Conservation (phyloP, 2,888 invertebrate species). For the Anorthoa munda region DNA sequence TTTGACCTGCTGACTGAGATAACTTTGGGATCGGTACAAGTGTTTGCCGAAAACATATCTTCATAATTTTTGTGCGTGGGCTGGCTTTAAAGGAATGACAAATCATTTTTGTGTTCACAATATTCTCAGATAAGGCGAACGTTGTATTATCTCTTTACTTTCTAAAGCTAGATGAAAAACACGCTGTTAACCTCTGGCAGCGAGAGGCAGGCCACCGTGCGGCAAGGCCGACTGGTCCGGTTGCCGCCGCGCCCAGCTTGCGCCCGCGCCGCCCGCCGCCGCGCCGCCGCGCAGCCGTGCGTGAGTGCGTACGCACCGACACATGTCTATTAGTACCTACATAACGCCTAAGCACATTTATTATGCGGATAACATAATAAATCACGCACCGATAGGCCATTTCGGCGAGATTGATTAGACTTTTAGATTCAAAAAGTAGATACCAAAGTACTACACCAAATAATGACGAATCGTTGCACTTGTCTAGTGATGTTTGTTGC, state of each 20-base stretch:
- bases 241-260: constrained; percentile 70
- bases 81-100: constrained; percentile 26
- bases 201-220: constrained; percentile 85
- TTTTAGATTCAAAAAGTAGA: constrained; percentile 1
- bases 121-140: constrained; percentile 72
- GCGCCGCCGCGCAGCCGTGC: constrained; percentile 60
- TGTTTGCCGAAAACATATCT: constrained; percentile 40
- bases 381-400: constrained; percentile 31
- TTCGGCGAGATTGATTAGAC: constrained; percentile 4
- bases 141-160: constrained; percentile 85
- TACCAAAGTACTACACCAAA: not conserved
- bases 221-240: constrained; percentile 88
- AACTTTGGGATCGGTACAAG: constrained; percentile 25
- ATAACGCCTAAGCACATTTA: constrained; percentile 61
- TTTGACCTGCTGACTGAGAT: constrained; percentile 39
- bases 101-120: constrained; percentile 49
- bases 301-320: constrained; percentile 71
- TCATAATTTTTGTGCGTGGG: constrained; percentile 16
- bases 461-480: not conserved
- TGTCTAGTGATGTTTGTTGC: not conserved
- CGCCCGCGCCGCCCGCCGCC: constrained; percentile 60
- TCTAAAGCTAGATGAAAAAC: constrained; percentile 90
- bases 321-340: constrained; percentile 59
- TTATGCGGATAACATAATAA: constrained; percentile 53
- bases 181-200: constrained; percentile 89